phyloP scores from a whole-genome alignment of 2,797 vertebrate genomes.

The Sebastes vulpes region DNA sequence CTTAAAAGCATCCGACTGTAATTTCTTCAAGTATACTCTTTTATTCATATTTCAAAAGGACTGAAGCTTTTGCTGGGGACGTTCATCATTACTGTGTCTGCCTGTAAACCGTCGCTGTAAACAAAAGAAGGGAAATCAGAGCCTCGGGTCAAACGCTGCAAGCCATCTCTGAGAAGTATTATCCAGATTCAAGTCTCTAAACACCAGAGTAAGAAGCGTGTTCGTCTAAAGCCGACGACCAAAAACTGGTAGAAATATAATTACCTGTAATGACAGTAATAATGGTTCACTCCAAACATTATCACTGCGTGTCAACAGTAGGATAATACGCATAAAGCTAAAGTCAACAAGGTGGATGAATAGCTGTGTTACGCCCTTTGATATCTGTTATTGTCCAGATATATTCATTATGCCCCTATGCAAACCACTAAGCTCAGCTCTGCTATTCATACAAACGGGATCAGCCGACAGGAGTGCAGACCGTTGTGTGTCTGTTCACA shows the following conservation, averaged over 20 bases:
- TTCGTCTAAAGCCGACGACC: not conserved
- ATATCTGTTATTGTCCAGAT: not conserved
- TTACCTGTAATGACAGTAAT: constrained; percentile 4
- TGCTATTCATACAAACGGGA: not conserved
- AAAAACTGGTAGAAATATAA: not conserved
- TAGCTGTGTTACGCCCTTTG: not conserved
- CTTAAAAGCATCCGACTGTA: not conserved
- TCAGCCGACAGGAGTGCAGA: not conserved
- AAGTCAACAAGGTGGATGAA: constrained; percentile 16
- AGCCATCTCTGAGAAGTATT: not conserved
- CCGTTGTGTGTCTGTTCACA: not conserved
- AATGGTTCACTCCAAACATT: not conserved
- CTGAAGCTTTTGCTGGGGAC: not conserved
- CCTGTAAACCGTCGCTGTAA: not conserved
- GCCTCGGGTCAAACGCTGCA: not conserved
- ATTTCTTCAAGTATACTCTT: not conserved
- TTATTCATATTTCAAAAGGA: constrained; percentile 9
- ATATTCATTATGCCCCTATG: not conserved
- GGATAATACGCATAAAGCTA: not conserved
- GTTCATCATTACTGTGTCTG: not conserved
- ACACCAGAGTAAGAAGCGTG: not conserved
- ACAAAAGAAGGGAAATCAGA: not conserved
- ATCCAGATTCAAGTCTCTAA: not conserved
- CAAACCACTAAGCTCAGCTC: not conserved
- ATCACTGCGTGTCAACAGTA: not conserved